A percentile compares a stretch with the other conserved stretches of the same genome.
These are phyloP conservation scores for Hyposoter dolosus DNA, from an alignment of 2,888 invertebrate genomes.

Conservation along the genomic window DNA sequence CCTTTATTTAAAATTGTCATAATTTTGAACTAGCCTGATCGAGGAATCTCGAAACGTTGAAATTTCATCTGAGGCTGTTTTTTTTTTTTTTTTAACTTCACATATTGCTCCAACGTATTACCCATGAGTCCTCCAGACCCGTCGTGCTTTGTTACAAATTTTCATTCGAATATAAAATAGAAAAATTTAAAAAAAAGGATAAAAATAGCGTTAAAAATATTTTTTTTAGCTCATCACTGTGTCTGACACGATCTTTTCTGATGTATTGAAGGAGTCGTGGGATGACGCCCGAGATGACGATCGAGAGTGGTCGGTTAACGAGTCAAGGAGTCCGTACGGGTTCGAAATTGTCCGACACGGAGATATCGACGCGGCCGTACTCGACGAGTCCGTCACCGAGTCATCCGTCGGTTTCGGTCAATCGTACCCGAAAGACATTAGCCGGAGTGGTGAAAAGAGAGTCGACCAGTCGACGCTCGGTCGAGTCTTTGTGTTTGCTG, in stretches of 20 bases:
- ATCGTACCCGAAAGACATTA: conserved; percentile 69
- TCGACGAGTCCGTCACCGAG: conserved; percentile 81
- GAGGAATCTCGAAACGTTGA: not conserved
- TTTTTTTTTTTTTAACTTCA: not conserved
- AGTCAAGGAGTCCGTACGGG: conserved; percentile 74
- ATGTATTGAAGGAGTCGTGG: conserved; percentile 78
- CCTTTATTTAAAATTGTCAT: not conserved
- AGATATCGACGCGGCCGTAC: conserved; percentile 77
- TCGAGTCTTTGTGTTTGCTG: conserved; percentile 80
- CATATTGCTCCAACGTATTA: not conserved
- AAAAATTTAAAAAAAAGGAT: not conserved
- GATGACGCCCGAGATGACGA: conserved; percentile 79
- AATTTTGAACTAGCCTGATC: not conserved
- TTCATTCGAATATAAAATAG: not conserved
- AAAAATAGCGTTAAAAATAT: conserved; percentile 35
- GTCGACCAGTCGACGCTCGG: conserved; percentile 76
- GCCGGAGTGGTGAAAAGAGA: conserved; percentile 70
- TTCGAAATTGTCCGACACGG: conserved; percentile 79
- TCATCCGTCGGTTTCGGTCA: conserved; percentile 72
- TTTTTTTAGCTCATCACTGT: conserved; percentile 34
- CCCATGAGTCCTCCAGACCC: not conserved
- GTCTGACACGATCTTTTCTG: conserved; percentile 54
- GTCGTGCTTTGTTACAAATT: not conserved
- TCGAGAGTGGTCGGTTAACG: conserved; percentile 77
- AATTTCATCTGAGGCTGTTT: not conserved